Conservation (phyloP, 2,888 invertebrate genomes). For the Xanthorhoe designata region DNA sequence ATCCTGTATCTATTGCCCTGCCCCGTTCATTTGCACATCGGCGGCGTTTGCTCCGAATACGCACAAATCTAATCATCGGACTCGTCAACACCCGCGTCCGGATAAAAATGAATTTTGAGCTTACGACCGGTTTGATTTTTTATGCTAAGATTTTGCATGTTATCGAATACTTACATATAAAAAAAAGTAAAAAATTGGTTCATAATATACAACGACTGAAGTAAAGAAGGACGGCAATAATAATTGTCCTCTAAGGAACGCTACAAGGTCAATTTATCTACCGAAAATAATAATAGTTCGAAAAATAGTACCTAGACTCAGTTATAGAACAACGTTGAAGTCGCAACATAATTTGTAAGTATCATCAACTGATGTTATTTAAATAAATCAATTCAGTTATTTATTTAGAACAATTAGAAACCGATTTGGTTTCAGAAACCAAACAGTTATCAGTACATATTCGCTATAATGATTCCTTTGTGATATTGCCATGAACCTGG, state of each 20-base stretch:
- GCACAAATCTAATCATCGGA: slow-evolving; percentile 10
- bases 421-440: slow-evolving; percentile 1
- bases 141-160: background rate
- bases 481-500: slow-evolving; percentile 10
- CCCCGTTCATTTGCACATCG: slow-evolving; percentile 2
- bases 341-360: background rate
- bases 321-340: too few relatives aligned
- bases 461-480: slow-evolving; percentile 7
- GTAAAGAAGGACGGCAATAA: too few relatives aligned
- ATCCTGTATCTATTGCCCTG: slow-evolving; percentile 6
- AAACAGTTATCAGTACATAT: slow-evolving; percentile 1
- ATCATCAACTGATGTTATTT: background rate
- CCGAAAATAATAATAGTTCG: too few relatives aligned
- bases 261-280: too few relatives aligned
- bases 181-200: background rate
- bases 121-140: background rate
- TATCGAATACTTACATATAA: too few relatives aligned
- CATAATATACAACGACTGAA: too few relatives aligned
- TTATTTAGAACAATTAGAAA: background rate
- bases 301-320: too few relatives aligned
- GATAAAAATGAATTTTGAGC: slow-evolving; percentile 14
- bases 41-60: slow-evolving; percentile 8
- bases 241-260: too few relatives aligned
- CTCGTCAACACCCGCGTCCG: slow-evolving; percentile 12
- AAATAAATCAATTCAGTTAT: background rate